phyloP scores from a whole-genome alignment of 1,140 invertebrate genomes.

The Whitmania pigra region DNA sequence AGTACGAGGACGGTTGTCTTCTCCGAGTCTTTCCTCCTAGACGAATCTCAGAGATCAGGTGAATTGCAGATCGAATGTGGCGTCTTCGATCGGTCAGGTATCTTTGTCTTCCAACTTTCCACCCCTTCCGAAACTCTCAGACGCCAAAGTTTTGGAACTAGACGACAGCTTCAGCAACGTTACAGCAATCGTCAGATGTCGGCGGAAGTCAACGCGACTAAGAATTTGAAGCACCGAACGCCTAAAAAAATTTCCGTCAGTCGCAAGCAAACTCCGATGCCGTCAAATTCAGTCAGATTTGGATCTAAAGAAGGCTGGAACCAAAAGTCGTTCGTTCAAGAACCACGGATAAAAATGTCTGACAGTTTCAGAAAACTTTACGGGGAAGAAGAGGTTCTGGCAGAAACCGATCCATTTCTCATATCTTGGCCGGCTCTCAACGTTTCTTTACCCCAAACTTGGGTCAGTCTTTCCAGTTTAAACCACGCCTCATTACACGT shows the following conservation, averaged over 20 bases:
- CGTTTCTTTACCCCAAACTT: background rate
- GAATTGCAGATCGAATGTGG: background rate
- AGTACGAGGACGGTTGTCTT: background rate
- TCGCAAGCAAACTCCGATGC: background rate
- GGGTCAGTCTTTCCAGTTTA: background rate
- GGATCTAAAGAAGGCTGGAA: too few species aligned
- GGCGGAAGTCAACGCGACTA: too few species aligned
- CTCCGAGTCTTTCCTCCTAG: background rate
- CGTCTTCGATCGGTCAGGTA: background rate
- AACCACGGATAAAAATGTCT: background rate
- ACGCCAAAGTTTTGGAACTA: background rate
- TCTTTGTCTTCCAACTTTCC: constrained; percentile 1
- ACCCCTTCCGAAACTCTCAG: background rate
- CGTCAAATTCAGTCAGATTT: too few species aligned
- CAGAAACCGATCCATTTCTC: background rate
- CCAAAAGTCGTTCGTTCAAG: background rate
- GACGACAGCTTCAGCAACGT: background rate
- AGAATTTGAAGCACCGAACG: too few species aligned
- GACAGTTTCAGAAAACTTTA: too few species aligned
- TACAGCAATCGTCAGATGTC: too few species aligned
- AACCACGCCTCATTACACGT: constrained; percentile 1
- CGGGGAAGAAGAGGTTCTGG: background rate
- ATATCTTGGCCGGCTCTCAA: background rate
- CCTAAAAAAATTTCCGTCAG: background rate
- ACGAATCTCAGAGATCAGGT: background rate